These are phyloP conservation scores for Tamandua tetradactyla DNA, from an alignment of 2,797 vertebrate species.

Conservation along the genomic window DNA sequence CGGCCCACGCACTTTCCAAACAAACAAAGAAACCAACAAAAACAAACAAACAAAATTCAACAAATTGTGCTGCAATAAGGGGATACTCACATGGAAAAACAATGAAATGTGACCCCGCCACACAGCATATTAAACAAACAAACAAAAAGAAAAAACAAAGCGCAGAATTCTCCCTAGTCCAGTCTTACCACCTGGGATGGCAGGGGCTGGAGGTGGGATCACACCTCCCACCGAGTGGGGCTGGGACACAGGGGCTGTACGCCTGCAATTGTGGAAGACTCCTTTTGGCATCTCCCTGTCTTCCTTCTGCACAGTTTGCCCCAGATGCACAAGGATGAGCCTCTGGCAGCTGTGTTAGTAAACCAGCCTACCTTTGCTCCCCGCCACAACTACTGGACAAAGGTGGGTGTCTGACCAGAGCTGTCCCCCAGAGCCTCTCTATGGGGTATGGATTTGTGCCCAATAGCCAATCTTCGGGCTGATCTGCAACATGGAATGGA, in stretches of 20 bases:
- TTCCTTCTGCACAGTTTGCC: not conserved
- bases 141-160: not conserved
- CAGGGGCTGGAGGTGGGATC: not conserved
- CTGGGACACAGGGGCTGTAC: not conserved
- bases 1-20: no score
- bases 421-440: not conserved
- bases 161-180: not conserved
- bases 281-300: not conserved
- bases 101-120: no score
- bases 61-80: no score
- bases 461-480: not conserved
- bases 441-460: not conserved
- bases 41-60: no score
- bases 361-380: not conserved
- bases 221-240: not conserved
- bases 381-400: not conserved
- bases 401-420: not conserved
- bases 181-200: not conserved
- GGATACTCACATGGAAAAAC: no score
- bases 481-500: not conserved
- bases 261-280: not conserved
- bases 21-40: no score
- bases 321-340: not conserved
- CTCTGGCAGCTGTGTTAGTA: not conserved
- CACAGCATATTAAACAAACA: no score